Evolutionary conservation across 2,888 invertebrate genomes (phyloP).

Genomic region (Perizoma affinitatum): DNA sequence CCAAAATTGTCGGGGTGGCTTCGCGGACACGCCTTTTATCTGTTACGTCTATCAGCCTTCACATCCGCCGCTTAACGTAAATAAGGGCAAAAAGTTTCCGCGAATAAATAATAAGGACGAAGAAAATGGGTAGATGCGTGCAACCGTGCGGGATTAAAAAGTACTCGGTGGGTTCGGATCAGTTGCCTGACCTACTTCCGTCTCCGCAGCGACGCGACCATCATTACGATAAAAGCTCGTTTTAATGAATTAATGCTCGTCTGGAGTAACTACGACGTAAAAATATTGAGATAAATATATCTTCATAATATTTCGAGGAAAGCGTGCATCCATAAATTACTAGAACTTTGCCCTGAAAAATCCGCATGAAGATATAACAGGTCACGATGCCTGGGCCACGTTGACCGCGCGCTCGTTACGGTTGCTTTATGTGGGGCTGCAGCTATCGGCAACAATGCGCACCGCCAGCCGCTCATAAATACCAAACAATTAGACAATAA

Average conservation of each 20-base stretch:
- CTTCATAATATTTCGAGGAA: conserved; percentile 22
- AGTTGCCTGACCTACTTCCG: conserved; percentile 55
- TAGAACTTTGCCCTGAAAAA: conserved; percentile 34
- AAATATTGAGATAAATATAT: conserved; percentile 24
- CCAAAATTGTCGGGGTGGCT: conserved; percentile 70
- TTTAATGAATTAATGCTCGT: conserved; percentile 52
- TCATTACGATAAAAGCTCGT: conserved; percentile 60
- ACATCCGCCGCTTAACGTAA: conserved; percentile 62
- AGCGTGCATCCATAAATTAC: conserved; percentile 28
- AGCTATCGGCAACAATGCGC: conserved; percentile 68
- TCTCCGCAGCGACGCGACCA: conserved; percentile 45
- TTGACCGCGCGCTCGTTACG: conserved; percentile 57
- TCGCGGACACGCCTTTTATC: conserved; percentile 79
- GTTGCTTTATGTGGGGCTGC: conserved; percentile 62
- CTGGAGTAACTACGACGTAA: conserved; percentile 38
- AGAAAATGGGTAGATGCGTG: conserved; percentile 50
- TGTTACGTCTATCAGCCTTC: conserved; percentile 75
- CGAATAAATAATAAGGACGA: conserved; percentile 61
- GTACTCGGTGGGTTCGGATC: conserved; percentile 50
- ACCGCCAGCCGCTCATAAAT: conserved; percentile 64
- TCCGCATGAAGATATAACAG: conserved; percentile 46
- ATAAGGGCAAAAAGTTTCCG: conserved; percentile 62
- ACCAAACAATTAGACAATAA: conserved; percentile 76
- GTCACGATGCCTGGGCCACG: conserved; percentile 60
- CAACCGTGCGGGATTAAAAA: conserved; percentile 55